Percentiles rank a stretch among this genome's conserved stretches.
Conservation (phyloP, 2,113 vertebrate genomes). For the Cyprinodon variegatus region DNA sequence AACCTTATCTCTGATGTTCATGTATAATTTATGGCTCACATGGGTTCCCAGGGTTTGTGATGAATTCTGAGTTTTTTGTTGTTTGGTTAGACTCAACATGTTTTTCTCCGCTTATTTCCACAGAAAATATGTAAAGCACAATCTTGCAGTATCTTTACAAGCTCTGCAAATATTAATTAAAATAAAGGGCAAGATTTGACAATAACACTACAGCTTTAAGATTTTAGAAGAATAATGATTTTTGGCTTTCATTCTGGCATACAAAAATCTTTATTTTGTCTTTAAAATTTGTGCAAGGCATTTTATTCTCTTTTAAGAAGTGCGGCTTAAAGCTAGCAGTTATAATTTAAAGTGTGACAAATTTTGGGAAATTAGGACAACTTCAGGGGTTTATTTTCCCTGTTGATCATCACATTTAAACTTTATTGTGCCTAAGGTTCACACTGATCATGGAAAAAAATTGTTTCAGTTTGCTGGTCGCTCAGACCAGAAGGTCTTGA, state of each 20-base stretch:
- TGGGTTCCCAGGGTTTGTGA: conserved; percentile 40
- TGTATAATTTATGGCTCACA: conserved; percentile 62
- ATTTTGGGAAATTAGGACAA: background rate
- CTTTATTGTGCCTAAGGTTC: background rate
- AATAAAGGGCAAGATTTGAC: background rate
- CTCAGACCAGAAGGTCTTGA: too few relatives aligned
- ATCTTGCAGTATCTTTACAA: conserved; percentile 8
- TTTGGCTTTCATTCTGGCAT: background rate
- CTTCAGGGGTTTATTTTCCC: background rate
- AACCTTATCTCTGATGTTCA: conserved; percentile 40
- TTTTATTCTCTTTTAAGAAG: background rate
- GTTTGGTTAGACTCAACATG: conserved; percentile 35
- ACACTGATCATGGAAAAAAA: too few relatives aligned
- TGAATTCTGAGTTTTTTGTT: conserved; percentile 39
- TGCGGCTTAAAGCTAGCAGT: background rate
- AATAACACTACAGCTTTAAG: background rate
- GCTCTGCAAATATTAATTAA: background rate
- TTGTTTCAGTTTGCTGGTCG: too few relatives aligned
- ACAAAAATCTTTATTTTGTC: too few relatives aligned
- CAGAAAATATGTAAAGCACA: conserved; percentile 9
- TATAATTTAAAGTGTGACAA: background rate
- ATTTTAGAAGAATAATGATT: background rate
- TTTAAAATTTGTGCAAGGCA: background rate
- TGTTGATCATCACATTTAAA: background rate
- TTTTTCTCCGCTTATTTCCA: conserved; percentile 28